These are phyloP conservation scores for Heliothis subflexa DNA, from an alignment of 1,140 invertebrate genomes.

Conservation along the genomic window DNA sequence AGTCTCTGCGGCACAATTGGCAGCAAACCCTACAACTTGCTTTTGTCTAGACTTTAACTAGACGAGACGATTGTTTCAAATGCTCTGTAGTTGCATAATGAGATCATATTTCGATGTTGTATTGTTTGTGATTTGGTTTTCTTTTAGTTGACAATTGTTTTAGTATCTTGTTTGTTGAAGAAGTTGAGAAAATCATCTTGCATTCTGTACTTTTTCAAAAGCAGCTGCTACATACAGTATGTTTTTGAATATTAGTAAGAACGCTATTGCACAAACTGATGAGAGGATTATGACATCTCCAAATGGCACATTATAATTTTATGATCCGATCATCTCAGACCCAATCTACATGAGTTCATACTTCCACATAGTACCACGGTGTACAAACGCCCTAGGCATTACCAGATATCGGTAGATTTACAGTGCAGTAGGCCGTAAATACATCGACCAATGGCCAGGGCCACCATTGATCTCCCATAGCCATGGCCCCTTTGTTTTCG, in stretches of 20 bases:
- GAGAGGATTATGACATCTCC: no score
- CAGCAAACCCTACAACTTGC: conserved; percentile 71
- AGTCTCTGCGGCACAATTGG: conserved; percentile 72
- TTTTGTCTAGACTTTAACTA: conserved; percentile 76
- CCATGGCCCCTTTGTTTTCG: conserved; percentile 68
- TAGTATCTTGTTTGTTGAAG: neutral
- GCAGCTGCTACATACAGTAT: no score
- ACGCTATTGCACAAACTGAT: neutral
- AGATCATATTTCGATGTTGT: conserved; percentile 54
- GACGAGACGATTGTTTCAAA: conserved; percentile 64
- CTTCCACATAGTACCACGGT: neutral
- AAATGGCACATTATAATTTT: no score
- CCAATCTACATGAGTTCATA: neutral
- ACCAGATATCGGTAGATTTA: conserved; percentile 76
- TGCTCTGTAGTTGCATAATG: conserved; percentile 58
- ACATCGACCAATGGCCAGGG: conserved; percentile 69
- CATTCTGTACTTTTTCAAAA: no score
- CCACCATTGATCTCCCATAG: conserved; percentile 71
- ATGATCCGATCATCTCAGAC: no score
- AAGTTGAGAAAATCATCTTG: neutral
- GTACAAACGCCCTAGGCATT: conserved; percentile 58
- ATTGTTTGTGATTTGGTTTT: conserved; percentile 14
- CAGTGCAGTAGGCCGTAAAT: conserved; percentile 78
- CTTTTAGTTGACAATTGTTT: neutral
- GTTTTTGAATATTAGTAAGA: neutral